Evolutionary conservation across 2,888 invertebrate genomes (phyloP).

Genomic region (Mythimna albipuncta): DNA sequence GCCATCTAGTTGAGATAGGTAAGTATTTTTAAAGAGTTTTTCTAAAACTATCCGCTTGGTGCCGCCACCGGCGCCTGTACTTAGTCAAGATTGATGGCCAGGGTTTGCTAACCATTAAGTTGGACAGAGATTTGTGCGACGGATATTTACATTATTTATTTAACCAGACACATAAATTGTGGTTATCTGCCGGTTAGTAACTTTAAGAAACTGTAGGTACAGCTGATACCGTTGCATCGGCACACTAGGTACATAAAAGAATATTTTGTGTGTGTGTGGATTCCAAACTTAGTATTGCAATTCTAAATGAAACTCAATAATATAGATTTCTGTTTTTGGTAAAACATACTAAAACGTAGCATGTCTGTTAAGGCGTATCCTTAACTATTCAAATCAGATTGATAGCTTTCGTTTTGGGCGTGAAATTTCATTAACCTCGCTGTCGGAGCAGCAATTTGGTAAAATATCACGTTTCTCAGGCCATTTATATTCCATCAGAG

Average conservation of each 20-base stretch:
- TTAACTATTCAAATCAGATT: constrained; percentile 42
- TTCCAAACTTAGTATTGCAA: neutral
- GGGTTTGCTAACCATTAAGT: constrained; percentile 54
- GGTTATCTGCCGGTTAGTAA: constrained; percentile 34
- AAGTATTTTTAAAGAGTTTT: constrained; percentile 17
- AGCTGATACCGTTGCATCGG: constrained; percentile 15
- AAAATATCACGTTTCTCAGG: constrained; percentile 67
- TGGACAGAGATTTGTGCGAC: constrained; percentile 57
- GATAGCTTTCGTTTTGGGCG: constrained; percentile 56
- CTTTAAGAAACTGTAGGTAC: constrained; percentile 20
- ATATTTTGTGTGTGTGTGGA: neutral
- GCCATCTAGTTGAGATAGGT: constrained; percentile 38
- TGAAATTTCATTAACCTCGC: constrained; percentile 63
- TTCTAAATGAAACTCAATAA: neutral
- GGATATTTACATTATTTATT: constrained; percentile 58
- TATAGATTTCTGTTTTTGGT: neutral
- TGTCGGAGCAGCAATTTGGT: constrained; percentile 55
- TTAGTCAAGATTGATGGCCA: constrained; percentile 50
- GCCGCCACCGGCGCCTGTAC: constrained; percentile 31
- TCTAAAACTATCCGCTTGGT: constrained; percentile 18
- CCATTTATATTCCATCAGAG: constrained; percentile 66
- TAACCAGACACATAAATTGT: constrained; percentile 49
- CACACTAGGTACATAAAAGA: neutral
- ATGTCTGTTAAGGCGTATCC: neutral
- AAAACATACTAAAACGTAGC: neutral